These are phyloP conservation scores for Trachelus troglodyta DNA, from an alignment of 2,888 invertebrate species.

Conservation along the genomic window DNA sequence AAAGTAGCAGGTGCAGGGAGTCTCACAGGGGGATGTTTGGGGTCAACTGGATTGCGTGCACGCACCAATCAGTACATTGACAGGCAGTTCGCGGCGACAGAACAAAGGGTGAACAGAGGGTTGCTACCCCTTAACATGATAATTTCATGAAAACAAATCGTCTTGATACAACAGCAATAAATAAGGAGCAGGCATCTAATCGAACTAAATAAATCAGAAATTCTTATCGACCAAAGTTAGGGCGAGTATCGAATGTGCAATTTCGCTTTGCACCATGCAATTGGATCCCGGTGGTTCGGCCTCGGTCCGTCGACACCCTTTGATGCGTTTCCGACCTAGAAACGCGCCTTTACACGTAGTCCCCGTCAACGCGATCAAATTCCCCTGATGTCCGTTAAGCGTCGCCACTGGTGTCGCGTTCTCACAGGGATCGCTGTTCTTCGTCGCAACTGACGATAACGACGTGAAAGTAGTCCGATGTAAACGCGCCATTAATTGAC, in stretches of 20 bases:
- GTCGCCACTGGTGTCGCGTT: neutral
- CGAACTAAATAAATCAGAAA: neutral
- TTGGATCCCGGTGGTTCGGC: neutral
- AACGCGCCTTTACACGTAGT: neutral
- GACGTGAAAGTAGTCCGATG: neutral
- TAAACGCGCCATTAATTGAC: neutral
- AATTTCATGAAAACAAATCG: neutral
- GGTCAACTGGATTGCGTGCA: neutral
- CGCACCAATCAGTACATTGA: neutral
- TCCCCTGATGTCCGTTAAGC: neutral
- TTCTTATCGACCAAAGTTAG: neutral
- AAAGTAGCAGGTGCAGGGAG: neutral
- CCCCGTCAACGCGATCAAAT: neutral
- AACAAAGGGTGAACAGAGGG: neutral
- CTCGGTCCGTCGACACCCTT: neutral
- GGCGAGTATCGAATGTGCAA: neutral
- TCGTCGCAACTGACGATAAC: neutral
- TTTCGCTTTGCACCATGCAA: neutral
- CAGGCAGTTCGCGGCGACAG: neutral
- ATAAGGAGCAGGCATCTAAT: neutral
- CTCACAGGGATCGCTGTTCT: neutral
- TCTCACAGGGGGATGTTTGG: neutral
- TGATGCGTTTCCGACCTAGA: neutral
- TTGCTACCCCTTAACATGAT: neutral
- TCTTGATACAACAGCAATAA: neutral